Evolutionary conservation across 35 echinoderm and acorn worm species (phyloP).

Genomic region (Patiria miniata): DNA sequence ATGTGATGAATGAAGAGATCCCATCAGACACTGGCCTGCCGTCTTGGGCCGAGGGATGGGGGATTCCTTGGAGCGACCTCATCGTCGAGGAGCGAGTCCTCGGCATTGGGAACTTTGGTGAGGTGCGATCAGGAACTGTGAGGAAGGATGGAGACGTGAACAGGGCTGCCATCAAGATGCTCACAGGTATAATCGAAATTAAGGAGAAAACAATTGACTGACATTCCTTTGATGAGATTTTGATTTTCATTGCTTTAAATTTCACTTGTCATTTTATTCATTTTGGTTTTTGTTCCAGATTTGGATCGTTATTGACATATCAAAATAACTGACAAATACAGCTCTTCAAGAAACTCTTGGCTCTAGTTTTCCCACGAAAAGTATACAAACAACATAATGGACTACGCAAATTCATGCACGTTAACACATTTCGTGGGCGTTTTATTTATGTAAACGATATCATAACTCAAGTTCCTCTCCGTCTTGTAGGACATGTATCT

Average conservation of each 20-base stretch:
- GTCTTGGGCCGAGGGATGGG: not conserved
- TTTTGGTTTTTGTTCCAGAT: not conserved
- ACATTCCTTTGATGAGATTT: not conserved
- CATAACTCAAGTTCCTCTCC: not conserved
- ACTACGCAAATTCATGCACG: too few species aligned
- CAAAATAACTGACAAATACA: not conserved
- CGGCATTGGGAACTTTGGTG: slow-evolving; percentile 42
- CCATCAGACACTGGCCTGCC: not conserved
- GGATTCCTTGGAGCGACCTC: slow-evolving; percentile 28
- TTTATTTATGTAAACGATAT: too few species aligned
- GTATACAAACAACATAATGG: not conserved
- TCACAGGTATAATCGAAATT: not conserved
- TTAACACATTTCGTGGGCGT: too few species aligned
- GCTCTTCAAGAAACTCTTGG: not conserved
- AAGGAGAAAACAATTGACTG: not conserved
- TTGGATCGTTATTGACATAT: not conserved
- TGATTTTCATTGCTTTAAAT: not conserved
- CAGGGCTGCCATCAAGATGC: slow-evolving; percentile 21
- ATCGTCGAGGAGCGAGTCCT: not conserved
- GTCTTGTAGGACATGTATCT: not conserved
- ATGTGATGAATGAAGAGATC: not conserved
- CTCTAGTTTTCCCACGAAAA: not conserved
- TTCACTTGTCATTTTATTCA: not conserved
- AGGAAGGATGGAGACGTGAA: not conserved
- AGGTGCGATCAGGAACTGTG: slow-evolving; percentile 7